A percentile compares a stretch with the other conserved stretches of the same genome.
These are phyloP conservation scores for Poecilus cupreus DNA, from an alignment of 2,888 invertebrate genomes.

Conservation along the genomic window DNA sequence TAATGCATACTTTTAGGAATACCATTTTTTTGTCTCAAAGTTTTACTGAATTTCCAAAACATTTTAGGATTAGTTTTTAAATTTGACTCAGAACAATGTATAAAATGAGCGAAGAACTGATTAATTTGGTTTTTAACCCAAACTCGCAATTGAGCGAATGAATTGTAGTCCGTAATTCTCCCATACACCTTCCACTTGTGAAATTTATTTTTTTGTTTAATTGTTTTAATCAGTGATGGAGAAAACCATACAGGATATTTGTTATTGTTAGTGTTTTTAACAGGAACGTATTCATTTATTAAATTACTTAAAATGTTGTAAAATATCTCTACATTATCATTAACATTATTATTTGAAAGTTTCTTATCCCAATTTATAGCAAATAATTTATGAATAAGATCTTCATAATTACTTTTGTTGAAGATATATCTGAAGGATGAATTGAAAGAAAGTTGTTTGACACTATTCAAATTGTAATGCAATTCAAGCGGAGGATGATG, in stretches of 20 bases:
- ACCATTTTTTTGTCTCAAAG: neutral
- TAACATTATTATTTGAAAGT: neutral
- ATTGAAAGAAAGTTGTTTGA: neutral
- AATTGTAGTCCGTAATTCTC: slow-evolving; percentile 2
- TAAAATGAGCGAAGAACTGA: neutral
- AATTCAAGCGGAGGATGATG: slow-evolving; percentile 22
- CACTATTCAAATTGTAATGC: neutral
- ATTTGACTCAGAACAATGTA: neutral
- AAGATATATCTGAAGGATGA: neutral
- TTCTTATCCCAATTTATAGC: slow-evolving; percentile 22
- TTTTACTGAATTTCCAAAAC: slow-evolving; percentile 26
- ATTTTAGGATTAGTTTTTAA: slow-evolving; percentile 5
- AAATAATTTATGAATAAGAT: slow-evolving; percentile 21
- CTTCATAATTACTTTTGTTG: slow-evolving; percentile 35
- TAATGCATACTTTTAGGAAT: slow-evolving; percentile 18
- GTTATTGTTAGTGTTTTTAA: neutral
- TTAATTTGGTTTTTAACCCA: slow-evolving; percentile 2
- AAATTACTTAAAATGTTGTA: slow-evolving; percentile 1
- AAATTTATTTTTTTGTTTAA: slow-evolving; percentile 28
- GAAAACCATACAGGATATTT: slow-evolving; percentile 30
- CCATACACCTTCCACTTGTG: slow-evolving; percentile 26
- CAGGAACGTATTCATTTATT: slow-evolving; percentile 18
- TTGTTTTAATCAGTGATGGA: neutral
- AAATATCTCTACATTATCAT: slow-evolving; percentile 12
- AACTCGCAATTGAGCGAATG: neutral